These are phyloP conservation scores for Monopis laevigella DNA, from an alignment of 2,888 invertebrate genomes.

Conservation along the genomic window DNA sequence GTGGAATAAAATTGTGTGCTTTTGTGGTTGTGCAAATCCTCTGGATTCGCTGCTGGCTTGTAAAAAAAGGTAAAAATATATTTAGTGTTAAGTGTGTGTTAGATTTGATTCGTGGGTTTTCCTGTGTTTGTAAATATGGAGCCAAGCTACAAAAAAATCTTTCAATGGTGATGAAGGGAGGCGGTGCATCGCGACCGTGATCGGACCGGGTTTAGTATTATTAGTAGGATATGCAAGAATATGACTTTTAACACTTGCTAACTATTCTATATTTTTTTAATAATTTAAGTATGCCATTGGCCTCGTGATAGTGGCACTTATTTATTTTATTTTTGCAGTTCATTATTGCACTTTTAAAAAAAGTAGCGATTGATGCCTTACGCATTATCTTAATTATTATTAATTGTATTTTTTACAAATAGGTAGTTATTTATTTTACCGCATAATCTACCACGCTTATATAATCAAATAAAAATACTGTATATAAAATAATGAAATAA, in stretches of 20 bases:
- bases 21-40: constrained; percentile 1
- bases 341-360: too few relatives aligned
- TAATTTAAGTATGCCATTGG: too few relatives aligned
- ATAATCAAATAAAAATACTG: too few relatives aligned
- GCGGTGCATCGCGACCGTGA: constrained; percentile 63
- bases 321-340: too few relatives aligned
- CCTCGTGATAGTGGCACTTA: too few relatives aligned
- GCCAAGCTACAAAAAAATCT: constrained; percentile 42
- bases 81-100: constrained; percentile 33
- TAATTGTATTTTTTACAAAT: too few relatives aligned
- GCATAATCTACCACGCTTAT: too few relatives aligned
- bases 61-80: constrained; percentile 2
- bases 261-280: too few relatives aligned
- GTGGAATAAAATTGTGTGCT: constrained; percentile 11
- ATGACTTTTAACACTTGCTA: constrained; percentile 46
- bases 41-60: constrained; percentile 3
- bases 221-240: constrained; percentile 49
- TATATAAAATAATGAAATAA: too few relatives aligned
- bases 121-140: constrained; percentile 43
- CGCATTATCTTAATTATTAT: too few relatives aligned
- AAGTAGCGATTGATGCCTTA: too few relatives aligned
- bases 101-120: constrained; percentile 65
- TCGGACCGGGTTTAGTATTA: constrained; percentile 43
- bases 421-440: too few relatives aligned
- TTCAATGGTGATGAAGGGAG: constrained; percentile 49